Percentiles rank a stretch among this genome's conserved stretches.
phyloP scores from a whole-genome alignment of 2,888 invertebrate species.

The Alviniconcha strummeri region DNA sequence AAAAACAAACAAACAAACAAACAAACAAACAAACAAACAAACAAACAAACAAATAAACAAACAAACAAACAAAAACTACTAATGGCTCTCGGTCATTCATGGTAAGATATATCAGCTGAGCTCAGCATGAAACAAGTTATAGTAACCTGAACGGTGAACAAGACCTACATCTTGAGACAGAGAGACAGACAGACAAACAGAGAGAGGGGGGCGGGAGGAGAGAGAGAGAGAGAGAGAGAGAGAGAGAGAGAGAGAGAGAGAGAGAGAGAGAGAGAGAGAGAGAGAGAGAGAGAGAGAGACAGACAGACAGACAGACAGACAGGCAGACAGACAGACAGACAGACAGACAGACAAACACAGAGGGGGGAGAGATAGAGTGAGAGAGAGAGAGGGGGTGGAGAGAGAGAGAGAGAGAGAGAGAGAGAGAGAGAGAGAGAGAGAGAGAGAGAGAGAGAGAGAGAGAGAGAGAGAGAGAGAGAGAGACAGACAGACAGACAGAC shows the following conservation, averaged over 20 bases:
- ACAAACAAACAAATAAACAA: no score
- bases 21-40: no score
- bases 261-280: not conserved
- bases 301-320: not conserved
- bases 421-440: not conserved
- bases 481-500: not conserved
- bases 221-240: not conserved
- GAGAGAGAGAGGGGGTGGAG: not conserved
- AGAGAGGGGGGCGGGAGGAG: not conserved
- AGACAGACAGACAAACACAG: not conserved
- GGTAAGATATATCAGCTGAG: no score
- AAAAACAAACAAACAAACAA: no score
- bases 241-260: conserved; percentile 3
- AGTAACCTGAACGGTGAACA: no score
- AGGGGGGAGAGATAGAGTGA: no score
- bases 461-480: not conserved
- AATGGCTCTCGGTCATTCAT: no score
- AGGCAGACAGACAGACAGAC: not conserved
- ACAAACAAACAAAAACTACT: no score
- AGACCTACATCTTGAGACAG: not conserved
- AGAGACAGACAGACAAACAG: not conserved
- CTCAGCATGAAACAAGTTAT: no score
- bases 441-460: not conserved
- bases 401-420: not conserved
- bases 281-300: conserved; percentile 4